These are phyloP conservation scores for Trichomycterus rosablanca DNA, from an alignment of 2,113 vertebrate genomes.

Conservation along the genomic window DNA sequence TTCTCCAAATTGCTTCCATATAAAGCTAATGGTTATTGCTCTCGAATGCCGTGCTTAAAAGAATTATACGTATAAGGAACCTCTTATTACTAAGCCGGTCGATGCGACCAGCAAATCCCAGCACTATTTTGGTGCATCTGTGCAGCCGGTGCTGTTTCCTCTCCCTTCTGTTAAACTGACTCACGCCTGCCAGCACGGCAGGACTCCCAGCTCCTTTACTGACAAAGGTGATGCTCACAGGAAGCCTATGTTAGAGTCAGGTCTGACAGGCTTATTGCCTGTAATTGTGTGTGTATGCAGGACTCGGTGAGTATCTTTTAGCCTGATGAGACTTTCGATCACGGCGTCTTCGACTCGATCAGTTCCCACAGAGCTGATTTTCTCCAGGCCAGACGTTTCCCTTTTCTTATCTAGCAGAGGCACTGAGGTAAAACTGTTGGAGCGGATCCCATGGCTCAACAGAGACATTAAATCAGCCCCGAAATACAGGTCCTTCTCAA, in stretches of 20 bases:
- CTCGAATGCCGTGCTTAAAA: no score
- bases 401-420: conserved; percentile 54
- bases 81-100: no score
- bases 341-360: conserved; percentile 57
- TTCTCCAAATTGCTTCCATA: no score
- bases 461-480: conserved; percentile 21
- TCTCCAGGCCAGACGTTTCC: conserved; percentile 47
- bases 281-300: conserved; percentile 4
- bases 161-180: conserved; percentile 3
- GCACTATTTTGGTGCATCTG: conserved; percentile 3
- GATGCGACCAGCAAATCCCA: no score
- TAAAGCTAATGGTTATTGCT: no score
- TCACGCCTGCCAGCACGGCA: conserved; percentile 19
- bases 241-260: conserved; percentile 33
- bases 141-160: neutral
- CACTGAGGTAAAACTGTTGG: conserved; percentile 36
- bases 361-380: conserved; percentile 49
- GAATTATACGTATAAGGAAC: no score
- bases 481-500: conserved; percentile 5
- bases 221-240: conserved; percentile 45
- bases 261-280: conserved; percentile 9
- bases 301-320: conserved; percentile 26
- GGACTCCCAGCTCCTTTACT: conserved; percentile 17
- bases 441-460: conserved; percentile 31
- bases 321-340: conserved; percentile 66